Percentiles rank a stretch among this genome's conserved stretches.
phyloP scores from a whole-genome alignment of 2,113 vertebrate genomes.

The Tetrax tetrax region DNA sequence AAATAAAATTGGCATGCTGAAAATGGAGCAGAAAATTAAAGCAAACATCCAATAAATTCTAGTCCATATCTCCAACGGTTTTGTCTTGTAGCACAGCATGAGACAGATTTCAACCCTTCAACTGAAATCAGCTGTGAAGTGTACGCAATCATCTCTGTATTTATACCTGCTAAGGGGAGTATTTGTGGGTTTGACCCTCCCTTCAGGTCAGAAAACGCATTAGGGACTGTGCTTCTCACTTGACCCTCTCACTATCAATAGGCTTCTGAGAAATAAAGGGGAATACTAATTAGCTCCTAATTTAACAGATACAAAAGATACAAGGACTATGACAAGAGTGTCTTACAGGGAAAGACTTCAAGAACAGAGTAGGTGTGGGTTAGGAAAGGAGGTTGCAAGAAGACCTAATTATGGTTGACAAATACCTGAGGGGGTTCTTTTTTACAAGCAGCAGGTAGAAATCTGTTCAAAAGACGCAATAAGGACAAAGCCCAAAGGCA shows the following conservation, averaged over 20 bases:
- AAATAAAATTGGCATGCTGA: background rate
- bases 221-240: background rate
- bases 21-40: conserved; percentile 34
- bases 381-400: conserved; percentile 58
- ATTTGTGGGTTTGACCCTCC: background rate
- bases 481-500: conserved; percentile 63
- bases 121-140: conserved; percentile 21
- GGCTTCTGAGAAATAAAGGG: background rate
- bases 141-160: background rate
- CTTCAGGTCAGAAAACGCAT: conserved; percentile 10
- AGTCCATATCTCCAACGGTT: background rate
- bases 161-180: background rate
- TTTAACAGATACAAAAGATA: conserved; percentile 34
- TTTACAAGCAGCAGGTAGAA: conserved; percentile 30
- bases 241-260: conserved; percentile 21
- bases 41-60: background rate
- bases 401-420: conserved; percentile 61
- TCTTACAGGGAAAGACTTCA: conserved; percentile 43
- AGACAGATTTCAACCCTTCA: conserved; percentile 3
- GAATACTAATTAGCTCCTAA: conserved; percentile 50
- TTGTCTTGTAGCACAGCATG: conserved; percentile 23
- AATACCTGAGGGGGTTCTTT: conserved; percentile 53
- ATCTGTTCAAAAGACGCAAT: conserved; percentile 44
- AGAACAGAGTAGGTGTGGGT: conserved; percentile 18
- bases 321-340: conserved; percentile 18